phyloP scores from a whole-genome alignment of 2,113 vertebrate species.

The Microcebus griseorufus region DNA sequence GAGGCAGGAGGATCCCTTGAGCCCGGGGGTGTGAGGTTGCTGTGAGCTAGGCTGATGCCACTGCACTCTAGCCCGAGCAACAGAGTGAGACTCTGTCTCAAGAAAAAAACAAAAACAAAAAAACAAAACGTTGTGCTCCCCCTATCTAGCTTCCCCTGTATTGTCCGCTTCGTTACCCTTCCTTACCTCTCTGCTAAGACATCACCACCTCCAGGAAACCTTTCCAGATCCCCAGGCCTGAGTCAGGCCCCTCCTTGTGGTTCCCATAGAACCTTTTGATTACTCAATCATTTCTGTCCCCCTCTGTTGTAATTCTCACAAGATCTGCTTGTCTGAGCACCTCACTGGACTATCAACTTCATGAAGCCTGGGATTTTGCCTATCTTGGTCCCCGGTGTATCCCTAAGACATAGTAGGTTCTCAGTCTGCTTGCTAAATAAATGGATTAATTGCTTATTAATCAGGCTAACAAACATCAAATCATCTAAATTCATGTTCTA shows the following conservation, averaged over 20 bases:
- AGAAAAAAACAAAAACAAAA: no score
- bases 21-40: no score
- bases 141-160: not conserved
- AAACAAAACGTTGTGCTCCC: not conserved
- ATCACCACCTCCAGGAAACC: not conserved
- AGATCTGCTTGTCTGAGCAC: not conserved
- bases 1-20: no score
- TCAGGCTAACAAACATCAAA: not conserved
- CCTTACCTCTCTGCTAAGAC: not conserved
- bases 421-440: conserved; percentile 3
- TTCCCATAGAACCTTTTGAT: not conserved
- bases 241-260: not conserved
- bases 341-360: not conserved
- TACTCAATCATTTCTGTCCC: not conserved
- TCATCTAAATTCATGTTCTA: conserved; percentile 49
- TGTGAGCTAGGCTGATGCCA: no score
- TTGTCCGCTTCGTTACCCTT: not conserved
- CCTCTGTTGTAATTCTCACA: not conserved
- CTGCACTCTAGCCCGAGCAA: no score
- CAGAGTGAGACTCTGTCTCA: no score
- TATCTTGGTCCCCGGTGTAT: not conserved
- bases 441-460: not conserved
- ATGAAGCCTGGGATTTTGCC: not conserved
- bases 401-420: not conserved
- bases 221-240: not conserved